Evolutionary conservation across 2,113 vertebrate genomes (phyloP).

Genomic region (Saguinus imperator): DNA sequence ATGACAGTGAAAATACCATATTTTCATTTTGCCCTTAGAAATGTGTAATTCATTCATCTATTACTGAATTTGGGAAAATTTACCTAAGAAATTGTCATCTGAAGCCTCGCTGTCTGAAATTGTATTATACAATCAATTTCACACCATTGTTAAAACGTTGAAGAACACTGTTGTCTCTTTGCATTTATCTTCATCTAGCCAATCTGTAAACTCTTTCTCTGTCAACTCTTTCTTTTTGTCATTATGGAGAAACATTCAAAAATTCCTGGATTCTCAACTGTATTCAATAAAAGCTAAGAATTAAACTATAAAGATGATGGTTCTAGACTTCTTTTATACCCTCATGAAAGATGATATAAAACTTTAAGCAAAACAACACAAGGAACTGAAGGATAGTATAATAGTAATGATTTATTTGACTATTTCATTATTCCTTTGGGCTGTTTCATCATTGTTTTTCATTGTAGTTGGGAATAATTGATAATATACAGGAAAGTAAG

Average conservation of each 20-base stretch:
- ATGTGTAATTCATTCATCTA: slow-evolving; percentile 31
- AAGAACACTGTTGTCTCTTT: not conserved
- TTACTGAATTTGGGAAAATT: not conserved
- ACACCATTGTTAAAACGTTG: not conserved
- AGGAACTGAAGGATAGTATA: not conserved
- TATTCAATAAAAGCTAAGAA: not conserved
- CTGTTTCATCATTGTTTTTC: not conserved
- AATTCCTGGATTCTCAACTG: not conserved
- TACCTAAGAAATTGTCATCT: not conserved
- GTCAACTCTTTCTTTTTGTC: not conserved
- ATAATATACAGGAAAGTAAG: not conserved
- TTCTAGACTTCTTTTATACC: not conserved
- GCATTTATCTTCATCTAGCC: not conserved
- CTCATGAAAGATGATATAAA: not conserved
- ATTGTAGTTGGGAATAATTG: not conserved
- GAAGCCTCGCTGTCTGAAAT: not conserved
- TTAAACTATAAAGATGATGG: not conserved
- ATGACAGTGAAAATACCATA: not conserved
- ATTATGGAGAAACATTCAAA: not conserved
- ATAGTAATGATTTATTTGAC: not conserved
- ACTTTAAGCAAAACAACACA: not conserved
- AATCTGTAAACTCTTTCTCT: not conserved
- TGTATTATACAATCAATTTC: not conserved
- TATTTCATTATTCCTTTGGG: not conserved
- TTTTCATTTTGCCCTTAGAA: not conserved